Evolutionary conservation across 2,113 vertebrate species (phyloP).

Genomic region (Otis tarda): DNA sequence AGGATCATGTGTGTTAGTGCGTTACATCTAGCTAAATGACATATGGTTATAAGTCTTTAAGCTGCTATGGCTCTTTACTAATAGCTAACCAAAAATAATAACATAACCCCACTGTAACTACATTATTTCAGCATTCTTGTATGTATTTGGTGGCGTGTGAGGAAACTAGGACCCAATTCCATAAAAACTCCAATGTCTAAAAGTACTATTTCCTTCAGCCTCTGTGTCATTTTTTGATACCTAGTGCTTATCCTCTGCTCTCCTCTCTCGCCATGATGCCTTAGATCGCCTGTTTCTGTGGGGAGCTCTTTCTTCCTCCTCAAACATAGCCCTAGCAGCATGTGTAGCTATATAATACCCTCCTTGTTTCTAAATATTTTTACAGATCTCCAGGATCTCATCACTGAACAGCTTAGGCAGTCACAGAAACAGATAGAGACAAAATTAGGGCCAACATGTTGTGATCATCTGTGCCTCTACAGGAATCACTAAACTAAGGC

Average conservation of each 20-base stretch:
- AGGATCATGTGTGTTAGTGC: not conserved
- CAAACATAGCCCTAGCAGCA: not conserved
- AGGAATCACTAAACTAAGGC: not conserved
- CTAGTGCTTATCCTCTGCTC: not conserved
- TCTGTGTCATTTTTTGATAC: not conserved
- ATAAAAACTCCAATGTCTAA: not conserved
- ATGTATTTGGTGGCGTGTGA: not conserved
- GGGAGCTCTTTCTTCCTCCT: not conserved
- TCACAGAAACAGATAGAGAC: not conserved
- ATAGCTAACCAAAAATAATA: not conserved
- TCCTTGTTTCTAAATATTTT: not conserved
- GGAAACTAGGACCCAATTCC: not conserved
- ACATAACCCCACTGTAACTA: not conserved
- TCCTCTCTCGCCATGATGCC: not conserved
- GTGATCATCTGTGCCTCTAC: not conserved
- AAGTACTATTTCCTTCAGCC: not conserved
- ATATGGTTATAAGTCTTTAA: not conserved
- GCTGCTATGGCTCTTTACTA: not conserved
- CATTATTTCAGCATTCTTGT: not conserved
- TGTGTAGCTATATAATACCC: not conserved
- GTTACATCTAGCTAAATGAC: not conserved
- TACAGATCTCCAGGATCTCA: not conserved
- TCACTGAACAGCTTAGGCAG: not conserved
- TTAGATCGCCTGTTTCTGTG: not conserved
- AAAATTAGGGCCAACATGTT: not conserved